phyloP scores from a whole-genome alignment of 2,888 invertebrate genomes.

The Vanessa cardui region DNA sequence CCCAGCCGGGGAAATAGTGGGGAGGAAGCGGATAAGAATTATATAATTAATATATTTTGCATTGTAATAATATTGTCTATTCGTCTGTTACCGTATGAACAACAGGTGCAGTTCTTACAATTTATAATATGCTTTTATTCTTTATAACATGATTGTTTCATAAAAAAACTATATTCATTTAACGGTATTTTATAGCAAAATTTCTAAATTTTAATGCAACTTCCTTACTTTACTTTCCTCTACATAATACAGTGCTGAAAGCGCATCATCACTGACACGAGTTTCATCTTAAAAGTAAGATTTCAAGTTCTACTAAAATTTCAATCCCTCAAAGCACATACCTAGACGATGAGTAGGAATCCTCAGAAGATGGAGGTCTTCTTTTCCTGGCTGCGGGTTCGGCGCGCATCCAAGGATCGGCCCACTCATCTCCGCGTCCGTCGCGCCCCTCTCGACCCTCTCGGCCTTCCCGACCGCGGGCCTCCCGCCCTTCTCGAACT shows the following conservation, averaged over 20 bases:
- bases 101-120: no score
- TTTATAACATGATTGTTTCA: not conserved
- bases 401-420: slow-evolving; percentile 95
- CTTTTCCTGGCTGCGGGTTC: slow-evolving; percentile 77
- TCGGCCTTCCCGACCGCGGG: slow-evolving; percentile 32
- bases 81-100: slow-evolving; percentile 1
- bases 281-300: slow-evolving; percentile 5
- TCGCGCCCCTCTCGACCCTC: slow-evolving; percentile 47
- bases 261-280: slow-evolving; percentile 13
- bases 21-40: slow-evolving; percentile 58
- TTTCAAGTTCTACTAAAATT: slow-evolving; percentile 7
- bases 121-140: not conserved
- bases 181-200: not conserved
- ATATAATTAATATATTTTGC: slow-evolving; percentile 31
- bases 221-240: slow-evolving; percentile 5
- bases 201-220: not conserved
- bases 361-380: slow-evolving; percentile 72
- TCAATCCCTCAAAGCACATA: slow-evolving; percentile 41
- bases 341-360: slow-evolving; percentile 78
- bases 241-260: slow-evolving; percentile 10
- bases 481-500: slow-evolving; percentile 48
- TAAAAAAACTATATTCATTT: not conserved
- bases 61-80: slow-evolving; percentile 14
- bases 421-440: slow-evolving; percentile 88
- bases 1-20: slow-evolving; percentile 59